A percentile compares a stretch with the other conserved stretches of the same genome.
These are phyloP conservation scores for Larimichthys polyactis DNA, from an alignment of 2,113 vertebrate genomes.

Conservation along the genomic window DNA sequence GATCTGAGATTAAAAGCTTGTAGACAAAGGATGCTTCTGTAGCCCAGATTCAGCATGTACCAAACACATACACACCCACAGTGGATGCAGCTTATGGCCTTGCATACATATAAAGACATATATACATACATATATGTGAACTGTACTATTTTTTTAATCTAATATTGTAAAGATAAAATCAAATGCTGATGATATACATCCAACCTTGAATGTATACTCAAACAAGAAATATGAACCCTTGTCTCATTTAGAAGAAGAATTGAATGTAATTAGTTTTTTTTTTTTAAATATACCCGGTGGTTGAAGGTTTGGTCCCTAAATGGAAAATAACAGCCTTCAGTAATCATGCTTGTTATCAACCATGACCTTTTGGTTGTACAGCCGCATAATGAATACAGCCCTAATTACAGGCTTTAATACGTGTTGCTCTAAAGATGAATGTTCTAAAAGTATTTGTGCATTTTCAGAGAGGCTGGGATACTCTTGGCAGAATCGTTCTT, in stretches of 20 bases:
- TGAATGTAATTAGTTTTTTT: background rate
- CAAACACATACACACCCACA: background rate
- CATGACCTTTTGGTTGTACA: conserved; percentile 3
- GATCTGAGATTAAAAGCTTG: background rate
- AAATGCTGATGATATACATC: background rate
- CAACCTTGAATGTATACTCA: background rate
- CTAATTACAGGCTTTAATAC: conserved; percentile 2
- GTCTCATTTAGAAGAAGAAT: background rate
- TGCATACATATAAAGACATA: background rate
- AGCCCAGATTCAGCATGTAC: background rate
- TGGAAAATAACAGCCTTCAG: background rate
- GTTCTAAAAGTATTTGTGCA: background rate
- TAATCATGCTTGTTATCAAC: conserved; percentile 21
- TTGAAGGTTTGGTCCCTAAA: background rate
- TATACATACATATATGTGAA: background rate
- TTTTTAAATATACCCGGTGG: too few species aligned
- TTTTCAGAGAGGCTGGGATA: background rate
- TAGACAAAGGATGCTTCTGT: background rate
- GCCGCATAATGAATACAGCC: background rate
- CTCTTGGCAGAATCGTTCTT: conserved; percentile 4
- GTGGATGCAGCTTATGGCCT: background rate
- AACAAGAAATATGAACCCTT: background rate
- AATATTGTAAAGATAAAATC: too few species aligned
- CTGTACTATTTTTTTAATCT: background rate
- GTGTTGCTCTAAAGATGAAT: background rate